These are phyloP conservation scores for Butorides virescens DNA, from an alignment of 2,113 vertebrate species.

Conservation along the genomic window DNA sequence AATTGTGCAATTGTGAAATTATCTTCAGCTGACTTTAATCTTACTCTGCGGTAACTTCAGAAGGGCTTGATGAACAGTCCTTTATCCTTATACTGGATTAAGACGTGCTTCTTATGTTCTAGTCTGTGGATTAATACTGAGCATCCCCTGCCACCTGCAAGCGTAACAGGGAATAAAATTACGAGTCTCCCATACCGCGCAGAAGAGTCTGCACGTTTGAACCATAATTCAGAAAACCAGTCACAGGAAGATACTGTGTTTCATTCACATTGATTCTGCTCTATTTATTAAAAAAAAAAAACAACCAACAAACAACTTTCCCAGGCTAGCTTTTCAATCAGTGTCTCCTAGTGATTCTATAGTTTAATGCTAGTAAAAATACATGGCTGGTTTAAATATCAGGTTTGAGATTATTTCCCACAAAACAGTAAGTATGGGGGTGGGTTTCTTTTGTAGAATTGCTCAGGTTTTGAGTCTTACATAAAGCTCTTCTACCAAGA, in stretches of 20 bases:
- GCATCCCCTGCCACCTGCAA: neutral
- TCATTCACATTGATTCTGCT: neutral
- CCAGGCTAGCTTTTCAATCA: neutral
- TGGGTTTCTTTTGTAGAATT: neutral
- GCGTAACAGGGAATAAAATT: neutral
- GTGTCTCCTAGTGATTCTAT: neutral
- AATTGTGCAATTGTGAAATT: constrained; percentile 11
- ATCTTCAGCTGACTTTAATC: constrained; percentile 33
- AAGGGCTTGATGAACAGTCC: constrained; percentile 11
- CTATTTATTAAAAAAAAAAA: neutral
- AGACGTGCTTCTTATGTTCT: neutral
- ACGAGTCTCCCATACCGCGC: neutral
- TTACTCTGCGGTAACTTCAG: neutral
- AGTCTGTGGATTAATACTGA: constrained; percentile 13
- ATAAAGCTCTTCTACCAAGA: neutral
- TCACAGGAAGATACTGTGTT: neutral
- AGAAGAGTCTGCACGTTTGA: neutral
- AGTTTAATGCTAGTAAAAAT: neutral
- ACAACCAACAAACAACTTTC: neutral
- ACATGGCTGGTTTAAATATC: neutral
- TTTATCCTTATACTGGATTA: constrained; percentile 43
- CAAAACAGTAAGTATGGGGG: neutral
- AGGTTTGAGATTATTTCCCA: neutral
- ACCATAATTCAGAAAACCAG: neutral
- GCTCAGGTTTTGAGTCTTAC: neutral